Evolutionary conservation across 2,113 vertebrate species (phyloP).

Genomic region (Jacana jacana): DNA sequence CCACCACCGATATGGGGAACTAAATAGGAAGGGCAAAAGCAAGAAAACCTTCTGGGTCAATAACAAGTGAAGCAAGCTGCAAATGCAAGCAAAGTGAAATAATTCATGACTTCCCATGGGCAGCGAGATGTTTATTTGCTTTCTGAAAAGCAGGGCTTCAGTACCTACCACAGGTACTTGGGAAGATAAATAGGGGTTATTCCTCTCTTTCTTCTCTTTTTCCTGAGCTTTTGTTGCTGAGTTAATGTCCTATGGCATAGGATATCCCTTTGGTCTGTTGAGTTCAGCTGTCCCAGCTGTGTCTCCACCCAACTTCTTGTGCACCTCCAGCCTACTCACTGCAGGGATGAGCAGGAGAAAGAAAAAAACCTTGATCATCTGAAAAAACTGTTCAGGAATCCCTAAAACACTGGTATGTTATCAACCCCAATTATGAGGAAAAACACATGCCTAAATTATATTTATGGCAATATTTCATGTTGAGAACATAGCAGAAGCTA

Average conservation of each 20-base stretch:
- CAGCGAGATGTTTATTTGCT: background rate
- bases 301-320: background rate
- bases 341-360: background rate
- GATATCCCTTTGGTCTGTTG: background rate
- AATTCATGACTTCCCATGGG: background rate
- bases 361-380: background rate
- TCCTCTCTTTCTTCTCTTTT: background rate
- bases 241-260: accelerated
- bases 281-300: background rate
- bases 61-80: background rate
- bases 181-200: background rate
- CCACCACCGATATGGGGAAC: accelerated
- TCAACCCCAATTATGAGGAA: background rate
- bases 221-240: background rate
- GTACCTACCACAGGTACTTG: accelerated
- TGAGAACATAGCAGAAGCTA: background rate
- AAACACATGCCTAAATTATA: background rate
- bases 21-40: background rate
- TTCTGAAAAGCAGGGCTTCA: background rate
- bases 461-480: background rate
- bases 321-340: background rate
- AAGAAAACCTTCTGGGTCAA: background rate
- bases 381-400: background rate
- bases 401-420: background rate
- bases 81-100: background rate